phyloP scores from a whole-genome alignment of 2,888 invertebrate species.

The Allophyes oxyacanthae region DNA sequence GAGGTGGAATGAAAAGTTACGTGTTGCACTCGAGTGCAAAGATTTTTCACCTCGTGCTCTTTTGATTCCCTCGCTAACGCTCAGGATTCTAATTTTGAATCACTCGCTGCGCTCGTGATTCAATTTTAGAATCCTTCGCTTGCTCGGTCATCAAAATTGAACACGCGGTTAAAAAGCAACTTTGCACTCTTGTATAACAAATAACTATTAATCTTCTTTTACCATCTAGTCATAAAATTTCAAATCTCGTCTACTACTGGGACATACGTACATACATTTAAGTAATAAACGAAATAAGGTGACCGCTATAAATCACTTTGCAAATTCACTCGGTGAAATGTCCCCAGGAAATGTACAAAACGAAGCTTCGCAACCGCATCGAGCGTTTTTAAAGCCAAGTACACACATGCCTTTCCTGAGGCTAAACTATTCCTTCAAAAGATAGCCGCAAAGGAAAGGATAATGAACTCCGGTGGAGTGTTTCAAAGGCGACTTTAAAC shows the following conservation, averaged over 20 bases:
- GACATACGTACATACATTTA: slow-evolving; percentile 16
- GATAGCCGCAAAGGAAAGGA: slow-evolving; percentile 55
- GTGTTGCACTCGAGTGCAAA: too few species aligned
- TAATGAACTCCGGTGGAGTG: slow-evolving; percentile 56
- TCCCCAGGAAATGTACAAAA: slow-evolving; percentile 49
- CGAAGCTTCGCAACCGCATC: slow-evolving; percentile 39
- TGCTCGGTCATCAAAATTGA: too few species aligned
- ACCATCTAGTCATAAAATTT: slow-evolving; percentile 40
- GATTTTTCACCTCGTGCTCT: too few species aligned
- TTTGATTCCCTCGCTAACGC: too few species aligned
- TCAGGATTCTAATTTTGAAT: too few species aligned
- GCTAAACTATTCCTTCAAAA: slow-evolving; percentile 54
- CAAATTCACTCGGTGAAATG: slow-evolving; percentile 51
- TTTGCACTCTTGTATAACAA: too few species aligned
- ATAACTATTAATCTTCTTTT: too few species aligned
- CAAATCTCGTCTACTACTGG: slow-evolving; percentile 30
- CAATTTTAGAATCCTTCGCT: too few species aligned
- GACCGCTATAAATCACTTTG: slow-evolving; percentile 52
- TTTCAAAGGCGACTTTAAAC: slow-evolving; percentile 53
- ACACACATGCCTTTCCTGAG: slow-evolving; percentile 37
- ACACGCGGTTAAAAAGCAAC: too few species aligned
- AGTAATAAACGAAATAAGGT: slow-evolving; percentile 39
- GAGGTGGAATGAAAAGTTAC: too few species aligned
- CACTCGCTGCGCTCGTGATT: too few species aligned
- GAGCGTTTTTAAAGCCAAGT: slow-evolving; percentile 38